These are phyloP conservation scores for Sterna hirundo DNA, from an alignment of 2,113 vertebrate species.

Conservation along the genomic window DNA sequence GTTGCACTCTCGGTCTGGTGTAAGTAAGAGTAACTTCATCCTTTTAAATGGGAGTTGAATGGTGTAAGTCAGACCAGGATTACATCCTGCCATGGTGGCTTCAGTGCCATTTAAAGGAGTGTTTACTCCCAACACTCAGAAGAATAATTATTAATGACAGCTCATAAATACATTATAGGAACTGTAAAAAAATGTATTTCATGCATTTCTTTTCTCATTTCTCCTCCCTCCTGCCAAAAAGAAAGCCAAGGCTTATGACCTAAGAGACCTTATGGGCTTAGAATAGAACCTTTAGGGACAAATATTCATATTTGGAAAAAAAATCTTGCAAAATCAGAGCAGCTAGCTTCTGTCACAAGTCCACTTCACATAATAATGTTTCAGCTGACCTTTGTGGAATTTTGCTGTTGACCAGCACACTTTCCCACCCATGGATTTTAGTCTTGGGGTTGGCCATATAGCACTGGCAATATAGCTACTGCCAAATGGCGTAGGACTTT, in stretches of 20 bases:
- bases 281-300: not conserved
- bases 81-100: not conserved
- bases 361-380: not conserved
- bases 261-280: not conserved
- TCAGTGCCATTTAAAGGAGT: not conserved
- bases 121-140: not conserved
- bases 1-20: not conserved
- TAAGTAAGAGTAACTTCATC: not conserved
- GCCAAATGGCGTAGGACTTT: not conserved
- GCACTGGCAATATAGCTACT: not conserved
- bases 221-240: not conserved
- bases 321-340: not conserved
- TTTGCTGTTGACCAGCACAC: not conserved
- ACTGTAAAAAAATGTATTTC: not conserved
- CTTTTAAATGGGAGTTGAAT: not conserved
- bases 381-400: not conserved
- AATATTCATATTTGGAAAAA: not conserved
- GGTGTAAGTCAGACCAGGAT: not conserved
- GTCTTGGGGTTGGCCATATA: not conserved
- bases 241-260: not conserved
- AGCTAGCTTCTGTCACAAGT: not conserved
- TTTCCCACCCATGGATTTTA: not conserved
- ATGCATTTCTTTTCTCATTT: not conserved
- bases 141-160: not conserved
- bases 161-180: not conserved